Conservation (phyloP, 1,140 invertebrate genomes). For the Sarcophaga bullata region DNA sequence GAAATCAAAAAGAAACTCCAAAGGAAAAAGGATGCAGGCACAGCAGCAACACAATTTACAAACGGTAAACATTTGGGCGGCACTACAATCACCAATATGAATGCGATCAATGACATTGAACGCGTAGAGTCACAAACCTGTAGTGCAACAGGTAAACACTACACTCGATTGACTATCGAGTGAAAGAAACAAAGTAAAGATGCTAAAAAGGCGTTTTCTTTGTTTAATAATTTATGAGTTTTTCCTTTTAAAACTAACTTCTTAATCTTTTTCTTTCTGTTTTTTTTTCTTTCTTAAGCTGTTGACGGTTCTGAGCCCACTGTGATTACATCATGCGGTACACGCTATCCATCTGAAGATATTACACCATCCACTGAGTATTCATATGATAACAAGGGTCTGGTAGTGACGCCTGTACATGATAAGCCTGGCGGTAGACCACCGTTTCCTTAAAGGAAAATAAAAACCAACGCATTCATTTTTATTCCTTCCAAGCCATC, state of each 20-base stretch:
- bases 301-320: constrained; percentile 61
- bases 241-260: constrained; percentile 17
- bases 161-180: no score
- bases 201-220: constrained; percentile 33
- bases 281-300: constrained; percentile 49
- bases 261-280: constrained; percentile 16
- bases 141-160: constrained; percentile 57
- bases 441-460: constrained; percentile 5
- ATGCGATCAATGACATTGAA: constrained; percentile 59
- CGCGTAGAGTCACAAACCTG: constrained; percentile 60
- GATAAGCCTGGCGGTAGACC: constrained; percentile 52
- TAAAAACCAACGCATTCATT: not conserved
- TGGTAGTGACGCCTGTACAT: constrained; percentile 59
- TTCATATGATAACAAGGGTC: constrained; percentile 61
- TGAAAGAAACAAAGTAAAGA: constrained; percentile 1
- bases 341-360: constrained; percentile 63
- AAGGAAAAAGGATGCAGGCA: constrained; percentile 16
- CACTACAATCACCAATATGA: constrained; percentile 61
- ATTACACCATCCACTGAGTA: constrained; percentile 61
- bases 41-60: constrained; percentile 50
- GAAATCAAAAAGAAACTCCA: no score
- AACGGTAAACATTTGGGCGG: constrained; percentile 47
- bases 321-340: constrained; percentile 60
- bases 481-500: not conserved
- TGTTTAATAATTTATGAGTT: not conserved